A percentile compares a stretch with the other conserved stretches of the same genome.
phyloP scores from a whole-genome alignment of 1,140 invertebrate species.

The Limonius californicus region DNA sequence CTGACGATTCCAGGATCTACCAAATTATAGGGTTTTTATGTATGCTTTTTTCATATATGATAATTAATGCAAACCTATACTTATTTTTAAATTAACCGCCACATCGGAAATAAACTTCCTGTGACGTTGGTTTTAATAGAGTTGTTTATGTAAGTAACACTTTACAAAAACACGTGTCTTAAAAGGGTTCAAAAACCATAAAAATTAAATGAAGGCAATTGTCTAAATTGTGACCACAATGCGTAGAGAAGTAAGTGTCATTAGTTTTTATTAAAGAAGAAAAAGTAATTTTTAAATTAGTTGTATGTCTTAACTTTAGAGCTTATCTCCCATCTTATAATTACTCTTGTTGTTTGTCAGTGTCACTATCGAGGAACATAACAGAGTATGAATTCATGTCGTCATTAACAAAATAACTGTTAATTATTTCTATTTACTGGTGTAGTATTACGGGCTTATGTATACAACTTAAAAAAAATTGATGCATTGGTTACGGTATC shows the following conservation, averaged over 20 bases:
- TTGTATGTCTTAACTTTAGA: too few species aligned
- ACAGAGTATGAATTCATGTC: too few species aligned
- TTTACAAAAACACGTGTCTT: constrained; percentile 8
- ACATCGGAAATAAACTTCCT: neutral
- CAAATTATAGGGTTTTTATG: neutral
- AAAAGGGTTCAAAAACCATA: constrained; percentile 1
- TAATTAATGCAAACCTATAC: neutral
- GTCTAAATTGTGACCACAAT: neutral
- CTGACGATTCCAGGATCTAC: neutral
- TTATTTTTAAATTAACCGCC: neutral
- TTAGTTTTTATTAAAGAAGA: constrained; percentile 3
- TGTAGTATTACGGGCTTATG: too few species aligned
- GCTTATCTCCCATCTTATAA: too few species aligned
- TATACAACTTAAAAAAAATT: too few species aligned
- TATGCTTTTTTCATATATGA: neutral
- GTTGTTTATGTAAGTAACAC: neutral
- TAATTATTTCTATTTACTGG: too few species aligned
- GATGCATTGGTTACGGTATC: too few species aligned
- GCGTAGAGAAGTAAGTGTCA: neutral
- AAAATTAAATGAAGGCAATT: constrained; percentile 11
- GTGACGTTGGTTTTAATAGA: neutral
- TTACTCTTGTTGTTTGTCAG: too few species aligned
- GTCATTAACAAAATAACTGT: too few species aligned
- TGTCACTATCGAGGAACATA: too few species aligned
- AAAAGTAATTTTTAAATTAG: neutral